Percentiles rank a stretch among this genome's conserved stretches.
phyloP scores from a whole-genome alignment of 2,113 vertebrate species.

The Holacanthus passer region DNA sequence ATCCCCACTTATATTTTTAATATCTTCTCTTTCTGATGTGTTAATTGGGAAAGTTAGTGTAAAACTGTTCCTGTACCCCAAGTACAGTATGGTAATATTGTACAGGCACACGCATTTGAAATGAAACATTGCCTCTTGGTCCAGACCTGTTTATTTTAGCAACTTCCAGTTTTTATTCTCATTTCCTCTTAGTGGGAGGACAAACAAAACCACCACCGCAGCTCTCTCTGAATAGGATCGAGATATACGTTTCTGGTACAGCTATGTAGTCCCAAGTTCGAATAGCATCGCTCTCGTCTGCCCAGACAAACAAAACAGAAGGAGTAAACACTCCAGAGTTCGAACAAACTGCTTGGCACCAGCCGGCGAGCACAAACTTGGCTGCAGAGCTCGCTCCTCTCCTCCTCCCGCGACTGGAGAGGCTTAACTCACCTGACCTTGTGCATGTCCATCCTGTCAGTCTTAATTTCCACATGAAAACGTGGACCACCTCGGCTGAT shows the following conservation, averaged over 20 bases:
- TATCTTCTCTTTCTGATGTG: background rate
- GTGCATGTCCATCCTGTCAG: conserved; percentile 13
- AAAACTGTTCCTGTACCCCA: background rate
- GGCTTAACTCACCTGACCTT: conserved; percentile 14
- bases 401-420: conserved; percentile 14
- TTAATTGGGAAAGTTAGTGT: background rate
- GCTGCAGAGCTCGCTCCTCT: background rate
- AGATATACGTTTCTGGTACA: background rate
- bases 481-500: conserved; percentile 3
- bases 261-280: background rate
- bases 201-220: background rate
- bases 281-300: conserved; percentile 27
- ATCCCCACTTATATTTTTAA: conserved; percentile 1
- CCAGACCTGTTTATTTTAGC: background rate
- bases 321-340: conserved; percentile 35
- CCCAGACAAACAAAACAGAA: conserved; percentile 20
- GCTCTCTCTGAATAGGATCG: conserved; percentile 1
- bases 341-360: conserved; percentile 22
- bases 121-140: background rate
- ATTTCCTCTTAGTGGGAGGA: background rate
- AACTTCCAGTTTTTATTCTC: background rate
- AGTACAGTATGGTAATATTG: background rate
- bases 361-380: conserved; percentile 4
- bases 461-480: conserved; percentile 12
- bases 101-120: background rate